These are phyloP conservation scores for Probosciger aterrimus DNA, from an alignment of 2,113 vertebrate genomes.

Conservation along the genomic window DNA sequence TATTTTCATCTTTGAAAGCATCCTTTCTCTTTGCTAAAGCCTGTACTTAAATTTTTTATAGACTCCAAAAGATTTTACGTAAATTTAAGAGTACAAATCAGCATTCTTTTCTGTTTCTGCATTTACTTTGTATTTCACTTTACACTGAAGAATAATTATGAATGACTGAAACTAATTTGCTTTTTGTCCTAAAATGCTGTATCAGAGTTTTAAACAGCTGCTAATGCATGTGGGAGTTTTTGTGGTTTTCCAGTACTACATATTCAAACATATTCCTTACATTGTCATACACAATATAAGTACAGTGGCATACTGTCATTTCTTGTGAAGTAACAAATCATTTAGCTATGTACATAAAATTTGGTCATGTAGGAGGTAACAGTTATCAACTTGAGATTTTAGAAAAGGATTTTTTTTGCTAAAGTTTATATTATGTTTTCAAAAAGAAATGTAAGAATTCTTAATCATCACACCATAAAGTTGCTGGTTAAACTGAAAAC, in stretches of 20 bases:
- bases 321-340: neutral
- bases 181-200: neutral
- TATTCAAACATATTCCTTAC: neutral
- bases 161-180: neutral
- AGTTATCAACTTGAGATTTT: neutral
- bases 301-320: neutral
- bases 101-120: neutral
- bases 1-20: neutral
- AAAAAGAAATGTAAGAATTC: neutral
- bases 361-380: neutral
- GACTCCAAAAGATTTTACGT: neutral
- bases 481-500: neutral
- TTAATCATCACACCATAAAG: neutral
- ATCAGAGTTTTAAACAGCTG: neutral
- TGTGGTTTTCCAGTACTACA: neutral
- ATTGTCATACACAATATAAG: neutral
- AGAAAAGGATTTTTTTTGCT: neutral
- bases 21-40: neutral
- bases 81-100: neutral
- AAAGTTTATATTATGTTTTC: neutral
- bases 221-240: neutral
- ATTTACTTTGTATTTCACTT: neutral
- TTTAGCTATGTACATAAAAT: neutral
- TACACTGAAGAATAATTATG: neutral
- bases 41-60: neutral